Evolutionary conservation across 2,888 invertebrate species (phyloP).

Genomic region (Oscheius onirici): DNA sequence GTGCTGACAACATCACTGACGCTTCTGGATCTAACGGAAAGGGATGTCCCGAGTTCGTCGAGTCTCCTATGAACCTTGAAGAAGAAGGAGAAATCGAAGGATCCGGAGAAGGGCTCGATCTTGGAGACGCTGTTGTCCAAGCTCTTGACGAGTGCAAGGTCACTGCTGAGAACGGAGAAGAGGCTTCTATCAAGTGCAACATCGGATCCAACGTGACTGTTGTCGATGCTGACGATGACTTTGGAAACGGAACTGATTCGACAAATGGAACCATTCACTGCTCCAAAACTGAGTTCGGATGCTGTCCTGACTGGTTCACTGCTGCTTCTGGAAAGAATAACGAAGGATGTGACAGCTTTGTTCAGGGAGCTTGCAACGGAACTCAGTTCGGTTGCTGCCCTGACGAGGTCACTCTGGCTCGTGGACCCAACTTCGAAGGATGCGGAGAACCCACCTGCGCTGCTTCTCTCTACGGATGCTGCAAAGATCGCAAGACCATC

Average conservation of each 20-base stretch:
- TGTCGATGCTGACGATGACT: slow-evolving; percentile 38
- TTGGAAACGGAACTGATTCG: slow-evolving; percentile 25
- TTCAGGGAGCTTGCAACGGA: slow-evolving; percentile 72
- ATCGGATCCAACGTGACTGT: slow-evolving; percentile 41
- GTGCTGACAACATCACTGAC: slow-evolving; percentile 85
- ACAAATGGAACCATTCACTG: slow-evolving; percentile 65
- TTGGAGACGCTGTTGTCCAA: slow-evolving; percentile 37
- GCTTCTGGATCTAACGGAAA: slow-evolving; percentile 75
- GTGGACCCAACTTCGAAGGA: slow-evolving; percentile 83
- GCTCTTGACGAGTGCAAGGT: slow-evolving; percentile 45
- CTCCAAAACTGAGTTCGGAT: slow-evolving; percentile 70
- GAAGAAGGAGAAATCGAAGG: slow-evolving; percentile 29
- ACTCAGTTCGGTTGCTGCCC: slow-evolving; percentile 87
- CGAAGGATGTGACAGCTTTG: slow-evolving; percentile 67
- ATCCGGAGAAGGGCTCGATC: slow-evolving; percentile 31
- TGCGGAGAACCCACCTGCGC: slow-evolving; percentile 76
- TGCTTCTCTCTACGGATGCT: slow-evolving; percentile 74
- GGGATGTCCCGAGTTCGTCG: slow-evolving; percentile 55
- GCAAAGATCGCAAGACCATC: slow-evolving; percentile 73
- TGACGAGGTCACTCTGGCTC: slow-evolving; percentile 84
- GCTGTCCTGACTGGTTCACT: slow-evolving; percentile 72
- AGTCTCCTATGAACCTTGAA: slow-evolving; percentile 43
- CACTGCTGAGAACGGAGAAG: slow-evolving; percentile 55
- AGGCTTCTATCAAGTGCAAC: slow-evolving; percentile 56
- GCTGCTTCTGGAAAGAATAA: slow-evolving; percentile 67